These are phyloP conservation scores for Elegia similella DNA, from an alignment of 2,888 invertebrate genomes.

Conservation along the genomic window DNA sequence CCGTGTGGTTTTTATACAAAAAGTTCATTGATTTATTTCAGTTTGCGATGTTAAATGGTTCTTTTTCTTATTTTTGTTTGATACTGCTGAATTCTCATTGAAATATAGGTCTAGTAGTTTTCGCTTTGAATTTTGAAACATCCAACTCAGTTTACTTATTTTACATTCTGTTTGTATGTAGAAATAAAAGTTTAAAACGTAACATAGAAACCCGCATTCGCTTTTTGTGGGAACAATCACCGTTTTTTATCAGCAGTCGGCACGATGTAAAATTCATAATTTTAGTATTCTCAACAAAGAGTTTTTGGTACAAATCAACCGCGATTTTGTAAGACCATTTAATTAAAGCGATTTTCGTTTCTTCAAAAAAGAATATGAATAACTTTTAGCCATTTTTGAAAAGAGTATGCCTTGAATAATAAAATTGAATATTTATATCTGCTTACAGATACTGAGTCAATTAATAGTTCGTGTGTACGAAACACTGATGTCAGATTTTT, in stretches of 20 bases:
- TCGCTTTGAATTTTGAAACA: conserved; percentile 20
- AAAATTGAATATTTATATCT: no score
- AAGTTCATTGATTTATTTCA: no score
- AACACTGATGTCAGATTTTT: no score
- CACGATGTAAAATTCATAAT: conserved; percentile 31
- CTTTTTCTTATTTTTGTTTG: background rate
- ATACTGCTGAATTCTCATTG: conserved; percentile 1
- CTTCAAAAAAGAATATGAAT: background rate
- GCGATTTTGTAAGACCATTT: background rate
- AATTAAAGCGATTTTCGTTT: background rate
- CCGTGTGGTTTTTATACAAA: no score
- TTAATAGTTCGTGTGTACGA: no score
- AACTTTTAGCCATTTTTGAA: no score
- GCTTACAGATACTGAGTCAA: no score
- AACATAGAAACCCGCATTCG: conserved; percentile 41
- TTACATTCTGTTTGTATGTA: conserved; percentile 36
- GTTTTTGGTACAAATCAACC: conserved; percentile 21
- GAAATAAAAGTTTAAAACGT: conserved; percentile 39
- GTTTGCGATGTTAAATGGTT: no score
- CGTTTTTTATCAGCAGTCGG: conserved; percentile 32
- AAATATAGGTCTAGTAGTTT: conserved; percentile 11
- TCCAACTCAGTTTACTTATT: conserved; percentile 18
- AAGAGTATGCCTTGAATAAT: no score
- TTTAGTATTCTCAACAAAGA: conserved; percentile 30
- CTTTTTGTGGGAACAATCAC: conserved; percentile 43